A percentile compares a stretch with the other conserved stretches of the same genome.
These are phyloP conservation scores for Pocillopora damicornis DNA, from an alignment of 64 coral and sea anemone genomes.

Conservation along the genomic window DNA sequence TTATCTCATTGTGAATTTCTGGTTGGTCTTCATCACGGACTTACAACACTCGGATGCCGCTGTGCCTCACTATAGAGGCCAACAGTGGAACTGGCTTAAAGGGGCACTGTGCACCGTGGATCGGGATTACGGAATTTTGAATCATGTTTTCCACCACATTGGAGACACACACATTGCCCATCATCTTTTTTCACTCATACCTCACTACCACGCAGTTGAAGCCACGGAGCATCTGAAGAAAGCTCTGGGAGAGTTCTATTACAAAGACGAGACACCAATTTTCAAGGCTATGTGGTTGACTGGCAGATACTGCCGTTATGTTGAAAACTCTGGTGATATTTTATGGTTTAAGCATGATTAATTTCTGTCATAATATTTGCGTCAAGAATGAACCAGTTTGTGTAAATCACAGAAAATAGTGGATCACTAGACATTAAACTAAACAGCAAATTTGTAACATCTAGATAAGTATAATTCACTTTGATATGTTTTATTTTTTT, in stretches of 20 bases:
- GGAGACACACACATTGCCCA: conserved; percentile 67
- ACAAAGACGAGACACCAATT: conserved; percentile 52
- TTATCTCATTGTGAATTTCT: conserved; percentile 70
- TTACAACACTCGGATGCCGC: conserved; percentile 63
- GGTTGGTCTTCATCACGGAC: conserved; percentile 66
- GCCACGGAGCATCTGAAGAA: conserved; percentile 46
- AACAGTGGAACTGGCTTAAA: conserved; percentile 66
- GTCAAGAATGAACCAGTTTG: background rate
- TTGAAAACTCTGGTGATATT: conserved; percentile 45
- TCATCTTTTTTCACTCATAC: conserved; percentile 58
- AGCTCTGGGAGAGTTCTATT: conserved; percentile 55
- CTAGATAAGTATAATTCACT: too few species aligned
- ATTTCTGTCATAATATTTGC: background rate
- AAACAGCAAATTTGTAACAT: too few species aligned
- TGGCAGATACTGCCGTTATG: conserved; percentile 64
- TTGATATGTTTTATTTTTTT: too few species aligned
- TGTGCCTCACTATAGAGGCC: conserved; percentile 58
- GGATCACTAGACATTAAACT: background rate
- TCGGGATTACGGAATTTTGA: conserved; percentile 60
- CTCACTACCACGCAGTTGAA: conserved; percentile 69
- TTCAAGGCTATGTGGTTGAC: conserved; percentile 70
- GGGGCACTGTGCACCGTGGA: conserved; percentile 66
- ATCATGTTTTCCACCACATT: conserved; percentile 71
- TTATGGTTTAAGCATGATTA: conserved; percentile 79
- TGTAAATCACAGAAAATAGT: background rate